These are phyloP conservation scores for Stenichneumon culpator DNA, from an alignment of 2,888 invertebrate species.

Conservation along the genomic window DNA sequence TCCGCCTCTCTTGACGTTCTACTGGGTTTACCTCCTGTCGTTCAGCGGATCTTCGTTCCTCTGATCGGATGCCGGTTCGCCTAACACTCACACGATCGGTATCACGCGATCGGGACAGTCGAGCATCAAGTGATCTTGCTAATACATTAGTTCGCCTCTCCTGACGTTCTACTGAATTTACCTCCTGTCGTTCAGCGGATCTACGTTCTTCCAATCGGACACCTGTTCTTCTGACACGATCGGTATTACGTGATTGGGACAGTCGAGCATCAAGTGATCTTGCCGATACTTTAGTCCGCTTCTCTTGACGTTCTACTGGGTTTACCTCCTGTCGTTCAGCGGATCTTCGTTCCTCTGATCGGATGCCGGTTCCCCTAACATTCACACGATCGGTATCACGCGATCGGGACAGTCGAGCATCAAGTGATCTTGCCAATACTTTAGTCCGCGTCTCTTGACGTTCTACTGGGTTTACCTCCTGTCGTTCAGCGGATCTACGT, in stretches of 20 bases:
- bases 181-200: constrained; percentile 38
- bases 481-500: constrained; percentile 41
- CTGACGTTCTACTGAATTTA: constrained; percentile 15
- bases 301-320: constrained; percentile 23
- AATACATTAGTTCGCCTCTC: constrained; percentile 17
- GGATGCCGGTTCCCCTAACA: constrained; percentile 22
- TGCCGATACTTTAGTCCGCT: constrained; percentile 4
- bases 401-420: constrained; percentile 2
- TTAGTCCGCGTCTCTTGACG: constrained; percentile 27
- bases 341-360: constrained; percentile 37
- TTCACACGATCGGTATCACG: constrained; percentile 19
- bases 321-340: constrained; percentile 35
- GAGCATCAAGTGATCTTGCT: constrained; percentile 1
- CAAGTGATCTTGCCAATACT: not conserved
- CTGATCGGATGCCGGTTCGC: no score
- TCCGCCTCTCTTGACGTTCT: constrained; percentile 33
- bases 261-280: constrained; percentile 3
- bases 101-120: constrained; percentile 7
- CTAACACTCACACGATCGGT: constrained; percentile 32
- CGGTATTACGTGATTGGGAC: constrained; percentile 20
- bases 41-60: constrained; percentile 28
- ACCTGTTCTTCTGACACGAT: constrained; percentile 35
- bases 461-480: constrained; percentile 14
- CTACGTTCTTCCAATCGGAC: constrained; percentile 37
- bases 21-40: constrained; percentile 22